A percentile compares a stretch with the other conserved stretches of the same genome.
Evolutionary conservation across 2,888 invertebrate species (phyloP).

Genomic region (Rhogogaster chlorosoma): DNA sequence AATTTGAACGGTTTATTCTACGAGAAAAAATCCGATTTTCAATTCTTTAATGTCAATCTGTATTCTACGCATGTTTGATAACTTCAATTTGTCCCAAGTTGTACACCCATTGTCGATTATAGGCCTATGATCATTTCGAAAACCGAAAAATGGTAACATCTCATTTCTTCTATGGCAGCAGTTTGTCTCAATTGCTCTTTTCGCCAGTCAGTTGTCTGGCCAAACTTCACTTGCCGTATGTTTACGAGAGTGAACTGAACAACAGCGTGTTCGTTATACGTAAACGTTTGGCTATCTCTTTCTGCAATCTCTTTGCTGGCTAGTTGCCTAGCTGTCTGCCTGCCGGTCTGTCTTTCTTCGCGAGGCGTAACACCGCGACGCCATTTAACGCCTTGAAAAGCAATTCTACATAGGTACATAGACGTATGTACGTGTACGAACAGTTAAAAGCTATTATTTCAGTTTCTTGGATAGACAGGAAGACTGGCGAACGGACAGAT

Average conservation of each 20-base stretch:
- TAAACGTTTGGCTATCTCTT: background rate
- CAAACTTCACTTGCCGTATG: background rate
- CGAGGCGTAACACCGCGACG: constrained; percentile 19
- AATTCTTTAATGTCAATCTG: background rate
- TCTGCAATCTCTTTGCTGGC: background rate
- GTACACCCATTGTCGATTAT: background rate
- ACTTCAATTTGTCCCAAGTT: no score
- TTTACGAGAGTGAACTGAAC: background rate
- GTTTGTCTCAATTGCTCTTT: background rate
- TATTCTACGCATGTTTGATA: background rate
- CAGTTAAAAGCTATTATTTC: constrained; percentile 34
- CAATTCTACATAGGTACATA: background rate
- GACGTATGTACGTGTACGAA: background rate
- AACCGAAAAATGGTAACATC: background rate
- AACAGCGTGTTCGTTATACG: background rate
- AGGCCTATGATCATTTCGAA: background rate
- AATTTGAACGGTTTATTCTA: background rate
- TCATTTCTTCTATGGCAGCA: background rate
- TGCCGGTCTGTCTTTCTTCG: background rate
- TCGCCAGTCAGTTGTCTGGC: background rate
- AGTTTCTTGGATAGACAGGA: background rate
- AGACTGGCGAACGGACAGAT: background rate
- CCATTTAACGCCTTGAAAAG: constrained; percentile 37
- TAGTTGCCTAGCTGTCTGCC: background rate
- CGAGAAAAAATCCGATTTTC: background rate